These are phyloP conservation scores for Troides aeacus DNA, from an alignment of 2,888 invertebrate genomes.

Conservation along the genomic window DNA sequence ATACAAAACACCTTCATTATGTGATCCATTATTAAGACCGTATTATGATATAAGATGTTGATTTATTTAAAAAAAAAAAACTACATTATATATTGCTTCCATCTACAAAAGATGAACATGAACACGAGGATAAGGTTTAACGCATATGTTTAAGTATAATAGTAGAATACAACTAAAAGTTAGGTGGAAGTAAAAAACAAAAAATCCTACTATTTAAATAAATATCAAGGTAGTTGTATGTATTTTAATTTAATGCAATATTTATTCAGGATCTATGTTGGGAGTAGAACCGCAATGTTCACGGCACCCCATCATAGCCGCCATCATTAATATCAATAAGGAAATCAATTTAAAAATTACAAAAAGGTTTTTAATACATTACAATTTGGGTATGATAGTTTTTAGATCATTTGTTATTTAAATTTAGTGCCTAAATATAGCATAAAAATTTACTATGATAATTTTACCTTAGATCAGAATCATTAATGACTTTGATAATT, in stretches of 20 bases:
- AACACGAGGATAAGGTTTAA: no score
- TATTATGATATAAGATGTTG: no score
- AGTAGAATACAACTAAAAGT: no score
- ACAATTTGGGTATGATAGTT: no score
- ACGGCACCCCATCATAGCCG: not conserved
- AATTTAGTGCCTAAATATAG: not conserved
- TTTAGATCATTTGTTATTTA: no score
- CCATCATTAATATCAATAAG: conserved; percentile 1
- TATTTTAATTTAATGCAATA: not conserved
- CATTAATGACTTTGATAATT: not conserved
- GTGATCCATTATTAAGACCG: not conserved
- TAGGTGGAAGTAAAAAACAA: no score
- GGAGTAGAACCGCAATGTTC: not conserved
- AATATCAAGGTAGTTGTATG: not conserved
- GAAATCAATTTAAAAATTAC: not conserved
- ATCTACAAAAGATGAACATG: no score
- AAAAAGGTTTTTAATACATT: not conserved
- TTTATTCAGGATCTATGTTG: not conserved
- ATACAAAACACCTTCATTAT: not conserved
- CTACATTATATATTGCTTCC: no score
- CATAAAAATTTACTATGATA: not conserved
- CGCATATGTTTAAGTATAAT: no score
- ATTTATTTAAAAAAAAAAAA: no score
- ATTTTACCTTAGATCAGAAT: no score
- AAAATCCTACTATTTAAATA: no score